These are phyloP conservation scores for Scolopax rusticola DNA, from an alignment of 2,797 vertebrate species.

Conservation along the genomic window DNA sequence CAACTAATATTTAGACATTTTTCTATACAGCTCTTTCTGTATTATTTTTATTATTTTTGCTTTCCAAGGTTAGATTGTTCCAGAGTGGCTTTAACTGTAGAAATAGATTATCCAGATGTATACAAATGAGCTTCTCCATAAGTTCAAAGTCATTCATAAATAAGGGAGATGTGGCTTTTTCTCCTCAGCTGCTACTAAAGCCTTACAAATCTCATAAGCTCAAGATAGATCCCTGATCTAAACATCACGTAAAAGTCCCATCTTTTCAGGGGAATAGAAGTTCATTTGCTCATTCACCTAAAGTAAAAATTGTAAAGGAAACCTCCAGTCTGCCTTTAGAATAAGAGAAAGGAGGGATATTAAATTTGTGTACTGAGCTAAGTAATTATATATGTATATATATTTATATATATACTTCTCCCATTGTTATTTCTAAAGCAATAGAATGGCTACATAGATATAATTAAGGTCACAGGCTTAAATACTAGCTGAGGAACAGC, in stretches of 20 bases:
- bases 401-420: background rate
- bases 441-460: background rate
- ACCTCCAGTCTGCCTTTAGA: slow-evolving; percentile 12
- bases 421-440: background rate
- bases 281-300: slow-evolving; percentile 41
- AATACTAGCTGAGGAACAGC: background rate
- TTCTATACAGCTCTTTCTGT: slow-evolving; percentile 34
- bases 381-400: background rate
- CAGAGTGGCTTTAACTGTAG: slow-evolving; percentile 39
- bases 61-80: slow-evolving; percentile 39
- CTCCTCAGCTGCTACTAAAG: slow-evolving; percentile 2
- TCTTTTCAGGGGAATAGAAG: slow-evolving; percentile 40
- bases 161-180: slow-evolving; percentile 52
- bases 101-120: slow-evolving; percentile 53
- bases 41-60: slow-evolving; percentile 50
- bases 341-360: background rate
- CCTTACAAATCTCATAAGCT: slow-evolving; percentile 59
- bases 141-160: slow-evolving; percentile 67
- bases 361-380: slow-evolving; percentile 38
- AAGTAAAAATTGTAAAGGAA: slow-evolving; percentile 42
- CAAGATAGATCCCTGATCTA: slow-evolving; percentile 59
- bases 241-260: background rate
- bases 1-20: slow-evolving; percentile 66
- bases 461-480: slow-evolving; percentile 44
- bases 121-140: slow-evolving; percentile 59